A percentile compares a stretch with the other conserved stretches of the same genome.
Conservation (phyloP, 2,113 vertebrate genomes). For the Eurypyga helias region DNA sequence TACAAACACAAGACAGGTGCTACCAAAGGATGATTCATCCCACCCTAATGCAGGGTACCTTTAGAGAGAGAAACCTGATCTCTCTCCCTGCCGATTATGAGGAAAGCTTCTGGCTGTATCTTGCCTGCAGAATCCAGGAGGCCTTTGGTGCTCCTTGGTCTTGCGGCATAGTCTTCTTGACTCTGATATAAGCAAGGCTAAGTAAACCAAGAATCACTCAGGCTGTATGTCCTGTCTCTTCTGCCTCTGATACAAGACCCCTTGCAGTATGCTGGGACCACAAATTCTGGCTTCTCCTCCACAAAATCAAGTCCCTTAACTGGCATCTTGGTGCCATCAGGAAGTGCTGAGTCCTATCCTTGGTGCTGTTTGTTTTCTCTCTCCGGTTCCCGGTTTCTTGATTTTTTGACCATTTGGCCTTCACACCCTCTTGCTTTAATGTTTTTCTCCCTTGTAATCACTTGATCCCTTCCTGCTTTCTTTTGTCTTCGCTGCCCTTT, state of each 20-base stretch:
- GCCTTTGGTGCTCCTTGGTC: background rate
- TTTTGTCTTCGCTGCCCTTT: background rate
- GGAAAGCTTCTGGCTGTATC: background rate
- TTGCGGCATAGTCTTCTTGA: background rate
- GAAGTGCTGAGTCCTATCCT: background rate
- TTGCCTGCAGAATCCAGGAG: background rate
- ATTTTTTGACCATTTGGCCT: background rate
- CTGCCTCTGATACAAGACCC: rapidly evolving
- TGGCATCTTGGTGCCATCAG: background rate
- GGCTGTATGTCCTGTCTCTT: background rate
- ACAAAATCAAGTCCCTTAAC: background rate
- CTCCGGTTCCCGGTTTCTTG: background rate
- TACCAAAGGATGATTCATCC: background rate
- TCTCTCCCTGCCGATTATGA: background rate
- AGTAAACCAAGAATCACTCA: background rate
- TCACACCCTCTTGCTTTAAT: background rate
- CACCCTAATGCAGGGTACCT: background rate
- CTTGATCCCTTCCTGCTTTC: background rate
- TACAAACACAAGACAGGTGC: conserved; percentile 3
- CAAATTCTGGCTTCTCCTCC: background rate
- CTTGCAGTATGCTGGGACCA: background rate
- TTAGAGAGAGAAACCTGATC: background rate
- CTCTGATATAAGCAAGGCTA: background rate
- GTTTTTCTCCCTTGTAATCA: background rate
- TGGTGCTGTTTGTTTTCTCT: background rate